Evolutionary conservation across 2,113 vertebrate species (phyloP), one percentile per base, ranked within the genome.

Genomic region (Lamprologus speciosus): DNA sequence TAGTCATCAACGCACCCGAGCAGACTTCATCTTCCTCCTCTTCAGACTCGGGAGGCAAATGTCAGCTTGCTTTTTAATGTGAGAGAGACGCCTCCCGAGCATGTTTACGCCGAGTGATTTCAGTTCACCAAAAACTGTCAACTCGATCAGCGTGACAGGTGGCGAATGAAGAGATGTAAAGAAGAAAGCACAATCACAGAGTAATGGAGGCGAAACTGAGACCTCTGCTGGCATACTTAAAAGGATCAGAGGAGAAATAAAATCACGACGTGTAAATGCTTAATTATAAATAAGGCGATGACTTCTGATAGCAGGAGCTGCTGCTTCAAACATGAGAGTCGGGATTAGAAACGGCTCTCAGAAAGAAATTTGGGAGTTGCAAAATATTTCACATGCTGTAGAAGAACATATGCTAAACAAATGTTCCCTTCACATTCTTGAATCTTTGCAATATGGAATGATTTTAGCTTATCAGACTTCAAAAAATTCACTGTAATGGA

Each of bases 31-130:
- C 80, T 63, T 54, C 57, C 57, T 81, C 68, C 47, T 57, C 75
- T 19, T 75, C 86, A 84, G 57, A 60, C 60, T 89, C 73, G 26
- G 3, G 40, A 79, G 85, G 83, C 51, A 83, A 85, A 89, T 85
- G 91, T 91, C 91, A 79, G 65, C 4, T 7, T 47, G 8, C 80
- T 87, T 63, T 78, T 80, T 55, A 81, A 88, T 26, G 50, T 23
- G 33, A 82, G 40, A 84, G 88, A 84, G 88, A 90, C 82, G 51
- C 84, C 88, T 82, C 87, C 68, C 14, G 85, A 53, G 65, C 58
- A 33, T 86, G 87, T 86, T 94, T 80, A 86, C 87, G 31, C 85
- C 70, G 55, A 84, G 51, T 58, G 83, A 84, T 88, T 87, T 83
- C 85, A 37, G 60, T 81, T 63, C 85, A 31, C 53, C 37, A n/a